A percentile compares a stretch with the other conserved stretches of the same genome.
phyloP scores from a whole-genome alignment of 2,797 vertebrate species.

The Phrynocephalus forsythii region DNA sequence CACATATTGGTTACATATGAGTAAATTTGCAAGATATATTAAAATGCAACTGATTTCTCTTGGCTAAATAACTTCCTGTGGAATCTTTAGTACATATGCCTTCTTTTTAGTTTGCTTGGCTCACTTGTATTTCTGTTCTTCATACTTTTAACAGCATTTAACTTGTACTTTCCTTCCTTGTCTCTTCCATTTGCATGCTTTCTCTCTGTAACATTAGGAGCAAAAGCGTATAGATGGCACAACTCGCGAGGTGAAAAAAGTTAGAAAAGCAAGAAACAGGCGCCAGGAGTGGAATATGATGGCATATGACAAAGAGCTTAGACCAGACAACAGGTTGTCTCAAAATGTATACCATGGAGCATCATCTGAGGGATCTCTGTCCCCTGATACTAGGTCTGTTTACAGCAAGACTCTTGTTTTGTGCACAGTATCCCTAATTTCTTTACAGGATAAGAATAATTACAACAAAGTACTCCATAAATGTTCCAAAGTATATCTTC shows the following conservation, averaged over 20 bases:
- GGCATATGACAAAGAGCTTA: conserved; percentile 99
- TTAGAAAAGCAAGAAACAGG: conserved; percentile 98
- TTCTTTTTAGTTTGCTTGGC: conserved; percentile 33
- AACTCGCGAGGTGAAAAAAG: conserved; percentile 98
- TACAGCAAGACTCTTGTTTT: conserved; percentile 50
- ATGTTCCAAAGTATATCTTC: conserved; percentile 34
- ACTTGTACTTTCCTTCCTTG: conserved; percentile 74
- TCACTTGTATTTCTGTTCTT: conserved; percentile 58
- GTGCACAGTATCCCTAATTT: conserved; percentile 49
- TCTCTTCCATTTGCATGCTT: conserved; percentile 78
- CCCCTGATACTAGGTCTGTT: conserved; percentile 94
- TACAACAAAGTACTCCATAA: neutral
- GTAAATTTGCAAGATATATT: neutral
- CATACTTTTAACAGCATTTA: conserved; percentile 71
- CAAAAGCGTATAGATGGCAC: conserved; percentile 96
- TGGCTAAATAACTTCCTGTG: neutral
- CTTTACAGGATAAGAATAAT: conserved; percentile 16
- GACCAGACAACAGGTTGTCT: conserved; percentile 93
- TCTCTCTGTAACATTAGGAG: conserved; percentile 85
- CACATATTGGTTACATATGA: neutral
- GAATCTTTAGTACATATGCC: neutral
- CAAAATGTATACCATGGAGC: conserved; percentile 92
- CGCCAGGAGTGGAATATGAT: conserved; percentile 99
- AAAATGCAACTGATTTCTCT: neutral
- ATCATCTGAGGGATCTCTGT: conserved; percentile 95